Base-by-base conservation (phyloP, 1,140 invertebrate species). In the Ips typographus region DNA sequence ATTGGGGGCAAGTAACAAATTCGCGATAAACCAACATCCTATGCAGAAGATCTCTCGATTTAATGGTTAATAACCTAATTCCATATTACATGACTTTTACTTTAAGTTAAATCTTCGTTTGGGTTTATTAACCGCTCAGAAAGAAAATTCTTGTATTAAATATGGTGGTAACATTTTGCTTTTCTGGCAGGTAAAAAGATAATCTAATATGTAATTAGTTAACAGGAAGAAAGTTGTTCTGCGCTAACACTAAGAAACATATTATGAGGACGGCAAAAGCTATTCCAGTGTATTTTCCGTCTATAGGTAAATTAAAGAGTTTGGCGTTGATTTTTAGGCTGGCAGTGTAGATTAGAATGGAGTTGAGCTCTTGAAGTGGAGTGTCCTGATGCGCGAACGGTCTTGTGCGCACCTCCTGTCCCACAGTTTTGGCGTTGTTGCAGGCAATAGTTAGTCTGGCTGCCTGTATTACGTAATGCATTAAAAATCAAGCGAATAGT, bases 381-480 rank as follows among this genome's bases (percentile, higher is more conserved):
- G 90, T 90, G 71, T 88, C 86, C 79, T 91, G 89, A 82, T 93
- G 91, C 1, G 91, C 87, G 77, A 91, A 92, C 1, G 91, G 91
- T 39, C 91, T 82, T n/a, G 87, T 85, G 43, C 90, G 83, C 55
- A 92, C 85, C 79, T 93, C 89, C 75, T 93, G 91, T 0, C 91
- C 91, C 68, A 91, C 86, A 52, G 82, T 84, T 79, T 87, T 86
- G 36, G 91, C 86, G 74, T 84, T 85, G 6, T 85, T 84, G 75
- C 91, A 92, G 4, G 88, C 86, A n/a, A 85, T 87, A 1, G 91
- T 90, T 75, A 94, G 84, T 52, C 91, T 83, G 7, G 92, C 90
- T 40, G 92, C 92, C 89, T 94, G 22, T 22, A 22, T 22, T 22
- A 22, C 22, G 22, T 22, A 22, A 22, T 22, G 22, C 22, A 22